Evolutionary conservation across 1,140 invertebrate species (phyloP).

Genomic region (Zaprionus inermis): DNA sequence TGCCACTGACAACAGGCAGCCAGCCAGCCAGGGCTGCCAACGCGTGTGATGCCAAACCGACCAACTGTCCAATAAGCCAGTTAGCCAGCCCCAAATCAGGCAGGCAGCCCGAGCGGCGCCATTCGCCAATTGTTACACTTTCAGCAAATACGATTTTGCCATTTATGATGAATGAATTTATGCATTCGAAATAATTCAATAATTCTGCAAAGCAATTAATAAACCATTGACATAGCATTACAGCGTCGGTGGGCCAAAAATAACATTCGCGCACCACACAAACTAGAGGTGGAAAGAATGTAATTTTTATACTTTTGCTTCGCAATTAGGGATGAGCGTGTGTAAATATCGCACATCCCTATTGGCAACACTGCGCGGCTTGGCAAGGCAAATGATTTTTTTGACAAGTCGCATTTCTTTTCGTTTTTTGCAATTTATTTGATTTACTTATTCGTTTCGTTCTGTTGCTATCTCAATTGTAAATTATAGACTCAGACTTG

Average conservation of each 20-base stretch:
- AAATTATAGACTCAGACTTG: slow-evolving; percentile 24
- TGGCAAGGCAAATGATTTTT: slow-evolving; percentile 45
- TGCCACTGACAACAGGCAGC: slow-evolving; percentile 52
- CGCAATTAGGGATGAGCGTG: slow-evolving; percentile 34
- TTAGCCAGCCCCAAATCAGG: slow-evolving; percentile 3
- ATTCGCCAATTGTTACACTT: slow-evolving; percentile 6
- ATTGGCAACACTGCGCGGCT: slow-evolving; percentile 47
- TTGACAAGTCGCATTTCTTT: slow-evolving; percentile 43
- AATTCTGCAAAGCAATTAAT: neutral
- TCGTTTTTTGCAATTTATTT: slow-evolving; percentile 17
- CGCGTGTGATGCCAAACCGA: slow-evolving; percentile 13
- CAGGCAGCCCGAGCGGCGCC: slow-evolving; percentile 15
- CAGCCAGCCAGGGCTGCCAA: slow-evolving; percentile 42
- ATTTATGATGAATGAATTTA: neutral
- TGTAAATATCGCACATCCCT: slow-evolving; percentile 46
- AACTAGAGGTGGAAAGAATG: slow-evolving; percentile 32
- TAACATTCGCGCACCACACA: slow-evolving; percentile 32
- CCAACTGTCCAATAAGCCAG: slow-evolving; percentile 10
- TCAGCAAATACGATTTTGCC: neutral
- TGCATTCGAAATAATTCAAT: neutral
- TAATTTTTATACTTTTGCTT: slow-evolving; percentile 11
- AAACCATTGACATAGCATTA: neutral
- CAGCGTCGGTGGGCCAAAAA: slow-evolving; percentile 24
- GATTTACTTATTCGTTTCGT: slow-evolving; percentile 5
- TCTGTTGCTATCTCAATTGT: slow-evolving; percentile 22